phyloP scores from a whole-genome alignment of 2,888 invertebrate genomes.

The Lasioglossum malachurum region DNA sequence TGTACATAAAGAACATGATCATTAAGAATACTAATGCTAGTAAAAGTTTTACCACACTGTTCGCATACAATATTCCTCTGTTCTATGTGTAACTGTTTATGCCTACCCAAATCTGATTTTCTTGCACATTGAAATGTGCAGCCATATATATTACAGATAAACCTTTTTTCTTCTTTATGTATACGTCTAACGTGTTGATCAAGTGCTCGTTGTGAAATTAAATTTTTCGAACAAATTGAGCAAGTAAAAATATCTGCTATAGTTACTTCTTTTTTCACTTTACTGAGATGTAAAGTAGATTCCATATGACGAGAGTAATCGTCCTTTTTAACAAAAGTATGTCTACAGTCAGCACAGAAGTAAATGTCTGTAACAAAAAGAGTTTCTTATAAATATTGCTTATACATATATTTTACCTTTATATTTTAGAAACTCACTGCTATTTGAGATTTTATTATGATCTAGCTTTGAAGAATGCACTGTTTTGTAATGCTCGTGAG shows the following conservation, averaged over 20 bases:
- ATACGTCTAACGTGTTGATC: slow-evolving; percentile 79
- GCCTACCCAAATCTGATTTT: slow-evolving; percentile 80
- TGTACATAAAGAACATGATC: slow-evolving; percentile 82
- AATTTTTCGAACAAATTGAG: slow-evolving; percentile 78
- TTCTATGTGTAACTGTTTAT: slow-evolving; percentile 80
- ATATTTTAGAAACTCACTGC: slow-evolving; percentile 56
- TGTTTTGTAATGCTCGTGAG: slow-evolving; percentile 71
- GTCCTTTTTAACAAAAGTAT: slow-evolving; percentile 73
- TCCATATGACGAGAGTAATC: slow-evolving; percentile 74
- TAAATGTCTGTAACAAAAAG: slow-evolving; percentile 66
- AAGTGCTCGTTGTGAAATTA: slow-evolving; percentile 79
- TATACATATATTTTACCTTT: background rate
- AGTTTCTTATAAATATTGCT: slow-evolving; percentile 21
- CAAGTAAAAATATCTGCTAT: slow-evolving; percentile 76
- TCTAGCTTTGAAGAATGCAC: slow-evolving; percentile 65
- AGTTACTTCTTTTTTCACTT: slow-evolving; percentile 73
- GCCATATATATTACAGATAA: slow-evolving; percentile 77
- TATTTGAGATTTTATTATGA: slow-evolving; percentile 53
- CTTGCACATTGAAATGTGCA: slow-evolving; percentile 80
- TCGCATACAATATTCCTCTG: slow-evolving; percentile 80
- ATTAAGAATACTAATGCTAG: slow-evolving; percentile 80
- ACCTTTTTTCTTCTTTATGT: slow-evolving; percentile 78
- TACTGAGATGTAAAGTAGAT: slow-evolving; percentile 71
- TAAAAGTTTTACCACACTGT: slow-evolving; percentile 82
- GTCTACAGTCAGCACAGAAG: slow-evolving; percentile 74